These are phyloP conservation scores for Gadopsis bispinosus DNA, from an alignment of 2,797 vertebrate species.

Conservation along the genomic window DNA sequence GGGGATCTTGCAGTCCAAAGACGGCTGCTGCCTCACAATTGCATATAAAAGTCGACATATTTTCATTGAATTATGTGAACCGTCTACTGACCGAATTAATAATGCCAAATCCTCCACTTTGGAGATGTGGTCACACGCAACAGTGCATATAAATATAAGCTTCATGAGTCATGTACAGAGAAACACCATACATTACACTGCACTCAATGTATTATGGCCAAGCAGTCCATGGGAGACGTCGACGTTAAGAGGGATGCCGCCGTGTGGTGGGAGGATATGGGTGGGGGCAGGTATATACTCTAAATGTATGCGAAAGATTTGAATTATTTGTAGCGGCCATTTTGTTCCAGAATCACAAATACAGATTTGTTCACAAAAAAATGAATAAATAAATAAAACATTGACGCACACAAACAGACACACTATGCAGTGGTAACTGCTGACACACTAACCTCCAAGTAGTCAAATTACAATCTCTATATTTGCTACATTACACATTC, in stretches of 20 bases:
- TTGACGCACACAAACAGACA: slow-evolving; percentile 15
- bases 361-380: not conserved
- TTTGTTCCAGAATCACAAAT: not conserved
- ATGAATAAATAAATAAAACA: not conserved
- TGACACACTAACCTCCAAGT: slow-evolving; percentile 61
- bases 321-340: not conserved
- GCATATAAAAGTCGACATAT: not conserved
- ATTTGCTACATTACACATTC: slow-evolving; percentile 36
- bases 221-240: not conserved
- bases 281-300: not conserved
- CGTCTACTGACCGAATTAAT: not conserved
- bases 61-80: not conserved
- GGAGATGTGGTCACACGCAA: not conserved
- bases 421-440: not conserved
- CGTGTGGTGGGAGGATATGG: not conserved
- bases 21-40: not conserved
- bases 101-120: not conserved
- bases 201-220: not conserved
- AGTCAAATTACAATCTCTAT: slow-evolving; percentile 46
- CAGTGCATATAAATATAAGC: not conserved
- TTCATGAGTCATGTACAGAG: not conserved
- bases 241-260: not conserved
- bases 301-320: not conserved
- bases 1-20: not conserved
- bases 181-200: not conserved